Evolutionary conservation across 2,113 vertebrate species (phyloP), one percentile per base, ranked within the genome.

Genomic region (Phrynocephalus versicolor): DNA sequence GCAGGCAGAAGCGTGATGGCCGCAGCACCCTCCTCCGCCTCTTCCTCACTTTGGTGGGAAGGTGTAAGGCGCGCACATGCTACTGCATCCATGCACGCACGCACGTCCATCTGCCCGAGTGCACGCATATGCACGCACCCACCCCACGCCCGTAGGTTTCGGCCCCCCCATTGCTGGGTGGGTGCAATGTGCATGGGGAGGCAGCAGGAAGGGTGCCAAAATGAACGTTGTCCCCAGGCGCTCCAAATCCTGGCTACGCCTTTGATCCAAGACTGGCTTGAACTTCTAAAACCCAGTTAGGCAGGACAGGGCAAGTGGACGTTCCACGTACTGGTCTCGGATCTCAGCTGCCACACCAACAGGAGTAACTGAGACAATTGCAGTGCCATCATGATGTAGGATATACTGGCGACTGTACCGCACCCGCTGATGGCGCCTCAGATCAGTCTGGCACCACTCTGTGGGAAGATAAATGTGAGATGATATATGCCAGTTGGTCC

Each of bases 401-500:
- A 85, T 70, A 62, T 88, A 88, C 27, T 88, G 86, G 16, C 76
- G 86, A 55, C 89, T 88, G 87, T 88, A 90, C 23, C 33, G 70
- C 58, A 90, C 35, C 30, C 57, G 60, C 67, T 85, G 65, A n/a
- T n/a, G 13, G 76, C 35, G 58, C 55, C 65, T 75, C 74, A 88
- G 67, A 37, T 90, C 86, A 33, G 82, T 41, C 23, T 90, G 89
- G 74, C 35, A 39, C 89, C 89, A 90, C 75, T 90, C 89, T 90
- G 51, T 30, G 77, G 71, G 16, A 23, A 81, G 25, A 1, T 67
- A 30, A 27, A n/a, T n/a, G 37, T 76, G n/a, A 65, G 82, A 75
- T 14, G 65, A 51, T 27, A 27, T 13, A 35, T 21, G 45, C 64
- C 39, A 19, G n/a, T 12, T 30, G 16, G 2, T 33, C 27, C 33